These are phyloP conservation scores for Melanostoma scalare DNA, from an alignment of 2,888 invertebrate genomes.

Conservation along the genomic window DNA sequence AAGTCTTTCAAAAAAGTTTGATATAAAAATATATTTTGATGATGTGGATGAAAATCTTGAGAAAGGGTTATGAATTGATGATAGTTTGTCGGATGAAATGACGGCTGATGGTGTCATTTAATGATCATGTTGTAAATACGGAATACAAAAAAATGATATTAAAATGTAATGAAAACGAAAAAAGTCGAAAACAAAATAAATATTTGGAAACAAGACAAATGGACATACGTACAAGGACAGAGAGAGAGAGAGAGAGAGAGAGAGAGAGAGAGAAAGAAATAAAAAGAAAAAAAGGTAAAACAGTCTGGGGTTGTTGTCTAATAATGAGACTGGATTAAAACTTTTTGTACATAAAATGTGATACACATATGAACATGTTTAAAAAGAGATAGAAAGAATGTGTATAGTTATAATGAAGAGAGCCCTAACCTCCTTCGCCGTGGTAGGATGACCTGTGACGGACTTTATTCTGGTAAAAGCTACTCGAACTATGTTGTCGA, in stretches of 20 bases:
- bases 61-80: no score
- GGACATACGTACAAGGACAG: not conserved
- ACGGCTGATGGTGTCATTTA: no score
- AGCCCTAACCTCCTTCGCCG: constrained; percentile 69
- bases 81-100: no score
- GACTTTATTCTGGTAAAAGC: constrained; percentile 39
- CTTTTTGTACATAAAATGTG: not conserved
- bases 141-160: not conserved
- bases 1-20: no score
- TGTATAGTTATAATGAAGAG: not conserved
- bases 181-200: no score
- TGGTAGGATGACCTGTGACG: constrained; percentile 67
- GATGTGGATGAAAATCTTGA: no score
- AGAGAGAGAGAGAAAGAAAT: constrained; percentile 22
- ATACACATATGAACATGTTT: not conserved
- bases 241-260: constrained; percentile 28
- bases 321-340: not conserved
- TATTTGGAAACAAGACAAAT: no score
- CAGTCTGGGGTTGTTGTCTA: not conserved
- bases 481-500: constrained; percentile 40
- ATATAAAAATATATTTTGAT: no score
- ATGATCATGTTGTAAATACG: not conserved
- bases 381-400: constrained; percentile 13
- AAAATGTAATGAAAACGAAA: not conserved
- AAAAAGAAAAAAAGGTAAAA: constrained; percentile 2